Evolutionary conservation across 1,140 invertebrate species (phyloP).

Genomic region (Drosophila murphyi): DNA sequence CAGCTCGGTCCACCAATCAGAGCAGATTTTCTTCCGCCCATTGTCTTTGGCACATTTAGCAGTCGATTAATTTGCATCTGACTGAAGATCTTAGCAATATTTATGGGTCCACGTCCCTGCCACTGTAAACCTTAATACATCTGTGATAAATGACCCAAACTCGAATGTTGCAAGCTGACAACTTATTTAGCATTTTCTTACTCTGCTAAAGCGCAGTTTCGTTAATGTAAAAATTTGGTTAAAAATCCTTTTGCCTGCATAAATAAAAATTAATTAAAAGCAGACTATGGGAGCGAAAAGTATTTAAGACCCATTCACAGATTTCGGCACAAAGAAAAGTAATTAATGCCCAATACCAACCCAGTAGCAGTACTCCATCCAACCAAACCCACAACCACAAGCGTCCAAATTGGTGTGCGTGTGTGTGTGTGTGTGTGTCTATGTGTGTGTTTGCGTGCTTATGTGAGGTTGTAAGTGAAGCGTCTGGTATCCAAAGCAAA

Average conservation of each 20-base stretch:
- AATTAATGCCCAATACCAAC: slow-evolving; percentile 67
- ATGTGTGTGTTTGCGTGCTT: background rate
- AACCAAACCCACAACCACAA: slow-evolving; percentile 13
- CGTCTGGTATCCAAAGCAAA: slow-evolving; percentile 44
- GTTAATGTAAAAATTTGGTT: slow-evolving; percentile 25
- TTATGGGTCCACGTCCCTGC: slow-evolving; percentile 54
- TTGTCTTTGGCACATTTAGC: slow-evolving; percentile 58
- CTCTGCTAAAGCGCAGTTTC: slow-evolving; percentile 42
- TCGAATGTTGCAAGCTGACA: background rate
- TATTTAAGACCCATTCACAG: slow-evolving; percentile 7
- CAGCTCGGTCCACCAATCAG: slow-evolving; percentile 17
- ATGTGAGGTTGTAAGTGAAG: slow-evolving; percentile 21
- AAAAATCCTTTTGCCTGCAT: slow-evolving; percentile 45
- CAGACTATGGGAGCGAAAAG: slow-evolving; percentile 17
- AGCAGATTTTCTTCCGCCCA: slow-evolving; percentile 12
- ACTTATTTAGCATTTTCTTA: slow-evolving; percentile 29
- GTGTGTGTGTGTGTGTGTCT: background rate
- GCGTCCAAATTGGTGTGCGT: background rate
- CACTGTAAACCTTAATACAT: slow-evolving; percentile 40
- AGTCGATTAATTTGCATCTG: slow-evolving; percentile 74
- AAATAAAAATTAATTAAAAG: slow-evolving; percentile 77
- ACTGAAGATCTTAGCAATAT: slow-evolving; percentile 41
- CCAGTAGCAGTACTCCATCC: slow-evolving; percentile 26
- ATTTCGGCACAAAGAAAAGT: slow-evolving; percentile 50
- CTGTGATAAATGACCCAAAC: slow-evolving; percentile 62